A percentile compares a stretch with the other conserved stretches of the same genome.
Evolutionary conservation across 1,140 invertebrate species (phyloP).

Genomic region (Diorhabda carinulata): DNA sequence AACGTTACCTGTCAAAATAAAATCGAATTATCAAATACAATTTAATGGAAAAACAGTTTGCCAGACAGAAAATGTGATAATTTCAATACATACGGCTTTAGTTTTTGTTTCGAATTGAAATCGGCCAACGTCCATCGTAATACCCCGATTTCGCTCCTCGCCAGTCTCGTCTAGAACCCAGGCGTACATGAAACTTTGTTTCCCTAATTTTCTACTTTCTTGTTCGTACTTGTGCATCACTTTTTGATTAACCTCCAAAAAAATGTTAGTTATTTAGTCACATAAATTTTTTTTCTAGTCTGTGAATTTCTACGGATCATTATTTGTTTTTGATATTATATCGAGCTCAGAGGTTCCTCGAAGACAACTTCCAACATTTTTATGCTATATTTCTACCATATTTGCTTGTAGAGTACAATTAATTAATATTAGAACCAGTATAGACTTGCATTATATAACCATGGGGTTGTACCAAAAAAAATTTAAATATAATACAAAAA

Average conservation of each 20-base stretch:
- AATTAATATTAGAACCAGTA: too few species aligned
- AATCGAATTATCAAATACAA: neutral
- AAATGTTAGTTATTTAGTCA: neutral
- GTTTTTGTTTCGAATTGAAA: constrained; percentile 89
- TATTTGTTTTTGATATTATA: too few species aligned
- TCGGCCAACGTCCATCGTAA: constrained; percentile 94
- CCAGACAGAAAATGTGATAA: too few species aligned
- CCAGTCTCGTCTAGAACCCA: constrained; percentile 99
- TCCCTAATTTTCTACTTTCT: constrained; percentile 95
- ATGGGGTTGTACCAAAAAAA: too few species aligned
- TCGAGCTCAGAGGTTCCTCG: too few species aligned
- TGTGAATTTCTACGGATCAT: too few species aligned
- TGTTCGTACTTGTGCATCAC: constrained; percentile 97
- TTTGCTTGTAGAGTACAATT: too few species aligned
- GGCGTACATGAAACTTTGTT: constrained; percentile 97
- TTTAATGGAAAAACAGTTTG: neutral
- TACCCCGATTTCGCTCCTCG: constrained; percentile 85
- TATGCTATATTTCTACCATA: too few species aligned
- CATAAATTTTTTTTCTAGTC: neutral
- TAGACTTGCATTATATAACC: too few species aligned
- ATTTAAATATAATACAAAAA: too few species aligned
- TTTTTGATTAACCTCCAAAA: constrained; percentile 72
- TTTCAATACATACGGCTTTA: constrained; percentile 52
- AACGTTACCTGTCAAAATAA: constrained; percentile 61
- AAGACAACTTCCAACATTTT: too few species aligned